A percentile compares a stretch with the other conserved stretches of the same genome.
Evolutionary conservation across 2,888 invertebrate genomes (phyloP).

Genomic region (Dione juno): DNA sequence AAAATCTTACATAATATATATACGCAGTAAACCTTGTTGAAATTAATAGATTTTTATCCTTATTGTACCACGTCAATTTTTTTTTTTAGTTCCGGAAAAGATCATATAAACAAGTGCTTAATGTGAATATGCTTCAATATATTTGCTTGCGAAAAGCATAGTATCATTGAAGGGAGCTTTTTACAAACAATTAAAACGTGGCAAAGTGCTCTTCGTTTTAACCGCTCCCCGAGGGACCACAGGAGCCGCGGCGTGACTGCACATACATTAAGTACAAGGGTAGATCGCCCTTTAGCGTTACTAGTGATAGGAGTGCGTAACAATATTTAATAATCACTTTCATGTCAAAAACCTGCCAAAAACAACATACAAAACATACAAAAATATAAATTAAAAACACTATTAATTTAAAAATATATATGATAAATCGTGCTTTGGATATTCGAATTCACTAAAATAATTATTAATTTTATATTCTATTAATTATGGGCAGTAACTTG

Average conservation of each 20-base stretch:
- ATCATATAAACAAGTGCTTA: too few relatives aligned
- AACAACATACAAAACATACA: neutral
- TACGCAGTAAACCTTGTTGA: neutral
- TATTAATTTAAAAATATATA: neutral
- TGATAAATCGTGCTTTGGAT: too few relatives aligned
- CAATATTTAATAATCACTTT: constrained; percentile 10
- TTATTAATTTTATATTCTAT: too few relatives aligned
- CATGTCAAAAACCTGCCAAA: neutral
- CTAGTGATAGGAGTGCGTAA: constrained; percentile 58
- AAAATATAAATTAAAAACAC: neutral
- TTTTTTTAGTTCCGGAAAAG: too few relatives aligned
- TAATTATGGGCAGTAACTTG: too few relatives aligned
- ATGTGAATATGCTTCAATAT: neutral
- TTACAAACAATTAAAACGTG: constrained; percentile 69
- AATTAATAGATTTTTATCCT: neutral
- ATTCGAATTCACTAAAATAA: too few relatives aligned
- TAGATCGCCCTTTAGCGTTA: constrained; percentile 56
- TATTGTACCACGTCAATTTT: neutral
- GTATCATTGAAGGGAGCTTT: constrained; percentile 54
- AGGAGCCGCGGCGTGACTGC: constrained; percentile 60
- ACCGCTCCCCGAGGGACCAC: constrained; percentile 66
- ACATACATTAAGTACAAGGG: constrained; percentile 70
- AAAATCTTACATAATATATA: neutral
- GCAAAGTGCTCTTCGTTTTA: constrained; percentile 68
- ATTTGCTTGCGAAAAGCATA: constrained; percentile 24